A percentile compares a stretch with the other conserved stretches of the same genome.
These are phyloP conservation scores for Lacerta agilis DNA, from an alignment of 2,797 vertebrate species.

Conservation along the genomic window DNA sequence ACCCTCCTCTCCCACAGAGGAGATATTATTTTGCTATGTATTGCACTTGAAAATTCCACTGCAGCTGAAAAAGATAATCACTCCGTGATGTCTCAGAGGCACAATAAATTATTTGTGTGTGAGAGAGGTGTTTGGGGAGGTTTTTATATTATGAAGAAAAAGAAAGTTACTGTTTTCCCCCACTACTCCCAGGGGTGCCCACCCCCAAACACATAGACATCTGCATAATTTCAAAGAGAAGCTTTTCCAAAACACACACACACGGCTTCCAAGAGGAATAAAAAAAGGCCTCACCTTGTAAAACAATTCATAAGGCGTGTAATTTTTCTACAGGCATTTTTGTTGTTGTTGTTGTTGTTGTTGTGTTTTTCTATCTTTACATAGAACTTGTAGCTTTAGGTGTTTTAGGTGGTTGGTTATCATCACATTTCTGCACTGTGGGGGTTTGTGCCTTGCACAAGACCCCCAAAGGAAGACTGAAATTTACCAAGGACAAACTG, in stretches of 20 bases:
- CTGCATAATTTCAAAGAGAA: conserved; percentile 18
- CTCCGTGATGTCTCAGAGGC: not conserved
- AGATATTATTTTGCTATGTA: not conserved
- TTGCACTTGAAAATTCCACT: conserved; percentile 16
- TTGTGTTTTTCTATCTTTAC: conserved; percentile 36
- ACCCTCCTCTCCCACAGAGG: no score
- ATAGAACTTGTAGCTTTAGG: conserved; percentile 16
- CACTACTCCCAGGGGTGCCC: conserved; percentile 1
- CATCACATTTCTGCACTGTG: not conserved
- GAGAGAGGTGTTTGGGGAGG: not conserved
- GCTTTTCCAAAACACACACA: not conserved
- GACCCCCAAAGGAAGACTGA: not conserved
- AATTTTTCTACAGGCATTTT: not conserved
- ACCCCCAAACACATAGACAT: not conserved
- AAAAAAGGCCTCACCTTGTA: not conserved
- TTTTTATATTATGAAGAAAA: not conserved
- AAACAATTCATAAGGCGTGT: conserved; percentile 18
- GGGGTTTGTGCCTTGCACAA: not conserved
- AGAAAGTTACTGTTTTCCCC: conserved; percentile 10
- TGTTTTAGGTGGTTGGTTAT: not conserved
- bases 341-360: not conserved
- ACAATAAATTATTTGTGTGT: not conserved
- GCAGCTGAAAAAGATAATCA: not conserved
- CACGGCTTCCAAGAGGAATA: conserved; percentile 2
- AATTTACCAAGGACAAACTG: not conserved